phyloP scores from a whole-genome alignment of 2,888 invertebrate genomes.

The Idaea straminata region DNA sequence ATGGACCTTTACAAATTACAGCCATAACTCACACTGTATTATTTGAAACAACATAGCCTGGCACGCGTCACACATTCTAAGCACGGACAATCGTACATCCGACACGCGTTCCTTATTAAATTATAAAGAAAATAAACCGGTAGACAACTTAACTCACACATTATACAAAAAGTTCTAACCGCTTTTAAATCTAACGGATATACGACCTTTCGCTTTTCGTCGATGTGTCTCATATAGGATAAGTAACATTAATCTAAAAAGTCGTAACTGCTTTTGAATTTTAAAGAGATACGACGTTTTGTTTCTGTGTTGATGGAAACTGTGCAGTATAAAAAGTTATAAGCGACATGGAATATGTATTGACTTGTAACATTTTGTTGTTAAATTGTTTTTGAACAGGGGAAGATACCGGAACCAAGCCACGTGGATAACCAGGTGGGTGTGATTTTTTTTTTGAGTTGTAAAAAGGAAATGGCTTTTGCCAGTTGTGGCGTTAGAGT shows the following conservation, averaged over 20 bases:
- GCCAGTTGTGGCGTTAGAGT: conserved; percentile 23
- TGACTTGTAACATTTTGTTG: conserved; percentile 34
- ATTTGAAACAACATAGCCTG: conserved; percentile 18
- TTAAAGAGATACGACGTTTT: conserved; percentile 5
- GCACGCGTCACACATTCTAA: conserved; percentile 56
- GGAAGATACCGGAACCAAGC: conserved; percentile 56
- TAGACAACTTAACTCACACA: conserved; percentile 33
- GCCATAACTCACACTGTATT: conserved; percentile 31
- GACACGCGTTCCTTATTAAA: conserved; percentile 73
- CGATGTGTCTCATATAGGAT: background rate
- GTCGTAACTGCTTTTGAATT: conserved; percentile 1
- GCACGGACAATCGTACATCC: conserved; percentile 58
- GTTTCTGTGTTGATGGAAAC: background rate
- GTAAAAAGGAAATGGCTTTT: conserved; percentile 49
- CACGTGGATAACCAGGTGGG: conserved; percentile 64
- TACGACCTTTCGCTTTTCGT: background rate
- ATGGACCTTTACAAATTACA: conserved; percentile 14
- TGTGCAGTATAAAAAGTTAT: background rate
- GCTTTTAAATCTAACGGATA: background rate
- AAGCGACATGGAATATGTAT: background rate
- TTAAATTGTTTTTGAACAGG: conserved; percentile 36
- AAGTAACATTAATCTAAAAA: background rate
- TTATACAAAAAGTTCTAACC: conserved; percentile 15
- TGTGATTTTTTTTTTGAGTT: conserved; percentile 51
- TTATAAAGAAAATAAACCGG: conserved; percentile 70